Evolutionary conservation across 1,140 invertebrate genomes (phyloP).

Genomic region (Drosophila sucinea): DNA sequence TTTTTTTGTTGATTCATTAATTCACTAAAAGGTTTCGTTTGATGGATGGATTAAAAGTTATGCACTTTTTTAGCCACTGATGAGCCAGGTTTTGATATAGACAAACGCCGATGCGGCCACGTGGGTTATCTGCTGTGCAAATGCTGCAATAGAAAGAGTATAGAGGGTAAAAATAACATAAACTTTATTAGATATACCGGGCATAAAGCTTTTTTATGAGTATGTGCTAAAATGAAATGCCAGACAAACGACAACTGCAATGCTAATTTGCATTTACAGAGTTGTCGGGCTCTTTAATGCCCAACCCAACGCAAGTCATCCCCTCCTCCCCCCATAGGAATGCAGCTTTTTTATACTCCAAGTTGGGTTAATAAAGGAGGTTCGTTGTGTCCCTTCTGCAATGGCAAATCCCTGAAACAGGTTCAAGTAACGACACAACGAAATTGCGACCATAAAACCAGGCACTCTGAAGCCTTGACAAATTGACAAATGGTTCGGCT

Average conservation of each 20-base stretch:
- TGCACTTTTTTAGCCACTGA: constrained; percentile 50
- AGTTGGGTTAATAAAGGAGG: constrained; percentile 1
- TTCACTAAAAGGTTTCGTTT: constrained; percentile 12
- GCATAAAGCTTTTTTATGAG: constrained; percentile 52
- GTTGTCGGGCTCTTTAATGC: constrained; percentile 33
- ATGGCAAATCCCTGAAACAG: constrained; percentile 20
- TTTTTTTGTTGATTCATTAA: constrained; percentile 6
- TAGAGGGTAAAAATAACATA: constrained; percentile 53
- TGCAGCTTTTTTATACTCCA: constrained; percentile 35
- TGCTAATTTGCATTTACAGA: constrained; percentile 70
- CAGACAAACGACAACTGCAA: constrained; percentile 47
- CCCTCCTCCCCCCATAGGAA: constrained; percentile 22
- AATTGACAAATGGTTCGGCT: constrained; percentile 63
- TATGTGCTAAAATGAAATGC: constrained; percentile 57
- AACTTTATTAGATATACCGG: constrained; percentile 63
- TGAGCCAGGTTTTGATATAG: constrained; percentile 69
- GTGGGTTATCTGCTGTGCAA: constrained; percentile 59
- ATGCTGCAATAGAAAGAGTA: constrained; percentile 63
- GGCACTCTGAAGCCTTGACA: constrained; percentile 37
- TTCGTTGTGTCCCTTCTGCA: neutral
- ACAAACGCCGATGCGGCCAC: constrained; percentile 62
- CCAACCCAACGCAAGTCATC: neutral
- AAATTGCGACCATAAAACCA: constrained; percentile 55
- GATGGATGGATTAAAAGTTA: neutral
- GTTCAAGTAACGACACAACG: constrained; percentile 37